phyloP scores from a whole-genome alignment of 2,797 vertebrate genomes.

The Sciurus vulgaris region DNA sequence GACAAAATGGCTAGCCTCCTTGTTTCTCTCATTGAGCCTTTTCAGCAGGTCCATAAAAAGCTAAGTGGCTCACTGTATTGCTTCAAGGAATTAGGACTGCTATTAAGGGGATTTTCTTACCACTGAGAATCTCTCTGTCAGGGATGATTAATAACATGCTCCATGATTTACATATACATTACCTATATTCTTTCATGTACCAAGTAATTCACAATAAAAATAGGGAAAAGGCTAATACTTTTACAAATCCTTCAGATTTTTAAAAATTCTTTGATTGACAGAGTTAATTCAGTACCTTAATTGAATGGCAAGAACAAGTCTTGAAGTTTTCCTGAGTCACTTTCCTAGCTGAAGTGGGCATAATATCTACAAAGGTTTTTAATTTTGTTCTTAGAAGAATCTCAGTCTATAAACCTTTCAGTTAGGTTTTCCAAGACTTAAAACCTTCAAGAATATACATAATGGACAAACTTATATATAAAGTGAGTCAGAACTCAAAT shows the following conservation, averaged over 20 bases:
- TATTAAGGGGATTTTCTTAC: not conserved
- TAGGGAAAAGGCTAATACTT: not conserved
- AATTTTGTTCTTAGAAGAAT: constrained; percentile 34
- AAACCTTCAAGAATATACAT: not conserved
- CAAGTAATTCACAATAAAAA: constrained; percentile 37
- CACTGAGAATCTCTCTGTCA: not conserved
- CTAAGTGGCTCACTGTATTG: not conserved
- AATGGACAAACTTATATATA: not conserved
- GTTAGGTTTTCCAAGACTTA: not conserved
- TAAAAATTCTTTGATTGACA: not conserved
- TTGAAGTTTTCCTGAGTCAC: not conserved
- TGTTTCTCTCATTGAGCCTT: not conserved
- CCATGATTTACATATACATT: not conserved
- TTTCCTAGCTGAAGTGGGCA: not conserved
- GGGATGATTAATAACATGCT: not conserved
- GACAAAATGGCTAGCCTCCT: not conserved
- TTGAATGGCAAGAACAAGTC: constrained; percentile 21
- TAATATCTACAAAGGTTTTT: not conserved
- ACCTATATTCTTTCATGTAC: not conserved
- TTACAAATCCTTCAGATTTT: not conserved
- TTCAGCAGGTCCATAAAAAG: not conserved
- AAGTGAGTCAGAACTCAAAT: not conserved
- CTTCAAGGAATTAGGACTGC: not conserved
- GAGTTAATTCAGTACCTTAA: not conserved
- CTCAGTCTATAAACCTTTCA: not conserved